phyloP scores from a whole-genome alignment of 64 coral and sea anemone species.

The Trachythela sp. region DNA sequence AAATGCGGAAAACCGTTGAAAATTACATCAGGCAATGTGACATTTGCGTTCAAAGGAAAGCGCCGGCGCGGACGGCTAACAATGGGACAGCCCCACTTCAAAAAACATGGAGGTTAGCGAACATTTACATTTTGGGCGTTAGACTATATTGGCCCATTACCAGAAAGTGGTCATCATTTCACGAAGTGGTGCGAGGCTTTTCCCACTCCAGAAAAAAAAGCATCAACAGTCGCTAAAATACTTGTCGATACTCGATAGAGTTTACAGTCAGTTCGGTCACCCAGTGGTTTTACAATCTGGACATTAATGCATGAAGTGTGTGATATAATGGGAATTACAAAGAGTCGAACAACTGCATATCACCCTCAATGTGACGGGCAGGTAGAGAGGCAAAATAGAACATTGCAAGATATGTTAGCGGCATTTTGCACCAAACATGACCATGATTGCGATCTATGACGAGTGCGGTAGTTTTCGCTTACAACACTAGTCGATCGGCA shows the following conservation, averaged over 20 bases:
- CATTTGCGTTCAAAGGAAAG: neutral
- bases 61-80: neutral
- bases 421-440: too few species aligned
- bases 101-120: neutral
- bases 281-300: neutral
- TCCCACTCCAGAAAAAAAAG: neutral
- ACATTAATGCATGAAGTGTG: neutral
- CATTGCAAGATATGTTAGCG: too few species aligned
- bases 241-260: neutral
- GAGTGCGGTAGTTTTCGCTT: neutral
- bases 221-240: constrained; percentile 14
- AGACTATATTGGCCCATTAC: neutral
- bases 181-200: neutral
- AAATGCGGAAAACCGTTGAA: neutral
- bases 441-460: too few species aligned
- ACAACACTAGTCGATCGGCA: neutral
- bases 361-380: neutral
- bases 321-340: constrained; percentile 15
- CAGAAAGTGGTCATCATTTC: neutral
- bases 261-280: too few species aligned
- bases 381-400: neutral
- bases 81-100: neutral
- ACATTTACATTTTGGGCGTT: neutral
- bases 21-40: neutral
- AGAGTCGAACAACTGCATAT: neutral